These are phyloP conservation scores for Lithophane semibrunnea DNA, from an alignment of 2,888 invertebrate genomes.

Conservation along the genomic window DNA sequence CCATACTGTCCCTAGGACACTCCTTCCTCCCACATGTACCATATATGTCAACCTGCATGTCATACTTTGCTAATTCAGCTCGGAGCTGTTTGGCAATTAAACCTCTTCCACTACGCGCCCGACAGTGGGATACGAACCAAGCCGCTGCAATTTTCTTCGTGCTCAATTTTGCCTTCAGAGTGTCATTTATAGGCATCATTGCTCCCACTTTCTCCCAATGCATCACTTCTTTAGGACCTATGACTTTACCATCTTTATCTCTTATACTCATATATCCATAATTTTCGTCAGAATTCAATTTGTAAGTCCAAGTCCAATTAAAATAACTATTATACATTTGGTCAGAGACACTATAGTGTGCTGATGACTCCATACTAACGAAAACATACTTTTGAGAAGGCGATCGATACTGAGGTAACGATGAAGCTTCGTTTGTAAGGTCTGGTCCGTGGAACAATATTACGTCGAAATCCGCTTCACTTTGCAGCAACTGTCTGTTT, in stretches of 20 bases:
- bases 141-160: constrained; percentile 76
- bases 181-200: constrained; percentile 71
- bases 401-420: constrained; percentile 70
- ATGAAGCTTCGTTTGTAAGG: constrained; percentile 37
- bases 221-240: constrained; percentile 74
- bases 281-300: constrained; percentile 72
- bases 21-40: constrained; percentile 73
- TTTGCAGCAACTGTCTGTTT: constrained; percentile 66
- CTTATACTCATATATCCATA: constrained; percentile 74
- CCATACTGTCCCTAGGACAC: constrained; percentile 57
- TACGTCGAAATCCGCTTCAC: constrained; percentile 75
- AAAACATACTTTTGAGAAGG: constrained; percentile 58
- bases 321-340: constrained; percentile 72
- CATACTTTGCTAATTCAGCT: constrained; percentile 65
- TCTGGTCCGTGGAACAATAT: constrained; percentile 77
- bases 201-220: constrained; percentile 71
- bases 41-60: constrained; percentile 74
- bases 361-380: constrained; percentile 73
- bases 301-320: constrained; percentile 80
- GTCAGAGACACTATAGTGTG: constrained; percentile 71
- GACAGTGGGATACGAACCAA: constrained; percentile 81
- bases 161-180: constrained; percentile 69
- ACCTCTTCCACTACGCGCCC: constrained; percentile 68
- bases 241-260: constrained; percentile 64
- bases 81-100: constrained; percentile 65